Evolutionary conservation across 2,113 vertebrate species (phyloP).

Genomic region (Capricornis sumatraensis): DNA sequence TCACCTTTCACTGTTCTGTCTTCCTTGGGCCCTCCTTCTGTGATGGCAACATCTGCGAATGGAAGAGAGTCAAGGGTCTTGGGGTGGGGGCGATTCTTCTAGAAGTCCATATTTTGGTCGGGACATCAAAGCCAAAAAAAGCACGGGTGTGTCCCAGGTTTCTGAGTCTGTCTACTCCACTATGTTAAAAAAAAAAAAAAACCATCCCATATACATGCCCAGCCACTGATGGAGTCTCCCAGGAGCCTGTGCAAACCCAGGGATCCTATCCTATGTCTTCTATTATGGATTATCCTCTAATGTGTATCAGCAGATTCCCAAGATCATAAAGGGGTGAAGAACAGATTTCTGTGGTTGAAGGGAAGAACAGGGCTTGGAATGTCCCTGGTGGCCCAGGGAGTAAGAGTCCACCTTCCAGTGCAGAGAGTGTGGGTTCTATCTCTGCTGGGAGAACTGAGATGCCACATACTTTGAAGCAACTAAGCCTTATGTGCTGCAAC

Average conservation of each 20-base stretch:
- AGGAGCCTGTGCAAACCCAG: fast-evolving
- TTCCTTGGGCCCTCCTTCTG: background rate
- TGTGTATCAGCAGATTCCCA: background rate
- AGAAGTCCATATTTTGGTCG: fast-evolving
- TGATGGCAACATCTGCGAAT: background rate
- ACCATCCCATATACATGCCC: no score
- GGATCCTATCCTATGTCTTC: fast-evolving
- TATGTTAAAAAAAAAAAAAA: background rate
- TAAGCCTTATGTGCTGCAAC: no score
- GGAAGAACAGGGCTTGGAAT: no score
- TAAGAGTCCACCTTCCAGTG: no score
- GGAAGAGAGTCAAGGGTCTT: background rate
- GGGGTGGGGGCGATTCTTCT: fast-evolving
- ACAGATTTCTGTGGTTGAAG: no score
- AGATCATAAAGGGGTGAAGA: no score
- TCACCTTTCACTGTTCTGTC: fast-evolving
- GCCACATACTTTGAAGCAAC: no score
- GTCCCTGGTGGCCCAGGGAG: no score
- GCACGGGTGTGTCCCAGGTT: background rate
- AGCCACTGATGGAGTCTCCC: fast-evolving
- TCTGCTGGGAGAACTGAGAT: no score
- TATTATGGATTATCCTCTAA: no score
- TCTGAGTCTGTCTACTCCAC: background rate
- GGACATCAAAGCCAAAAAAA: background rate
- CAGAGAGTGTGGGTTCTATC: no score